phyloP scores from a whole-genome alignment of 2,888 invertebrate genomes.

The Colletes collaris region DNA sequence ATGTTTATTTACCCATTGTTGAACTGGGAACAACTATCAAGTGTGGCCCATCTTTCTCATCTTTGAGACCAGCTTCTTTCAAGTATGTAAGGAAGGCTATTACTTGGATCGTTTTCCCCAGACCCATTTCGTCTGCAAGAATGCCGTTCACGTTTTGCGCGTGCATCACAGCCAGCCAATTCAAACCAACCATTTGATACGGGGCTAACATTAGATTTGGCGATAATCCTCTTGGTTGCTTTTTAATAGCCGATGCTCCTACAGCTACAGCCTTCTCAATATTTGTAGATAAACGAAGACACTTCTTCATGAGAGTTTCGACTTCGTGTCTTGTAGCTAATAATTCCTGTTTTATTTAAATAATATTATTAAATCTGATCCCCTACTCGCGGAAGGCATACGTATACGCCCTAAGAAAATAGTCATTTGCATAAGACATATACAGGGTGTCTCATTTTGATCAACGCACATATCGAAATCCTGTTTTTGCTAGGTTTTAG shows the following conservation, averaged over 20 bases:
- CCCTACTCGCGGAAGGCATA: too few species aligned
- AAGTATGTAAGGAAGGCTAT: conserved; percentile 95
- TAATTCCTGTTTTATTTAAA: conserved; percentile 77
- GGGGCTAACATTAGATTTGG: conserved; percentile 89
- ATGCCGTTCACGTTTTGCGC: conserved; percentile 96
- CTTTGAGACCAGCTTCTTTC: conserved; percentile 89
- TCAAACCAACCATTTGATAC: conserved; percentile 95
- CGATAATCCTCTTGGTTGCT: conserved; percentile 89
- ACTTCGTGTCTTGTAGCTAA: conserved; percentile 91
- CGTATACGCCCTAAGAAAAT: too few species aligned
- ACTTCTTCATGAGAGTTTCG: conserved; percentile 92
- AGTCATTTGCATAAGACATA: too few species aligned
- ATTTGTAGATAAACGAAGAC: conserved; percentile 91
- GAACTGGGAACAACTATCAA: conserved; percentile 98
- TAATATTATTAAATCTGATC: conserved; percentile 4
- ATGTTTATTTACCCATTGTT: conserved; percentile 88
- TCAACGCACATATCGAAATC: too few species aligned
- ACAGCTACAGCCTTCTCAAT: conserved; percentile 92
- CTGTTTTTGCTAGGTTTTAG: too few species aligned
- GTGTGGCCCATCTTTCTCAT: conserved; percentile 88
- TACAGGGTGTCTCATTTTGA: too few species aligned
- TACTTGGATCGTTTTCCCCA: conserved; percentile 97
- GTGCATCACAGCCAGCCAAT: conserved; percentile 96
- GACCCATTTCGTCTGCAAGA: conserved; percentile 98
- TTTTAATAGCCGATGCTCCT: conserved; percentile 88